Evolutionary conservation across 1,140 invertebrate genomes (phyloP).

Genomic region (Littorina saxatilis): DNA sequence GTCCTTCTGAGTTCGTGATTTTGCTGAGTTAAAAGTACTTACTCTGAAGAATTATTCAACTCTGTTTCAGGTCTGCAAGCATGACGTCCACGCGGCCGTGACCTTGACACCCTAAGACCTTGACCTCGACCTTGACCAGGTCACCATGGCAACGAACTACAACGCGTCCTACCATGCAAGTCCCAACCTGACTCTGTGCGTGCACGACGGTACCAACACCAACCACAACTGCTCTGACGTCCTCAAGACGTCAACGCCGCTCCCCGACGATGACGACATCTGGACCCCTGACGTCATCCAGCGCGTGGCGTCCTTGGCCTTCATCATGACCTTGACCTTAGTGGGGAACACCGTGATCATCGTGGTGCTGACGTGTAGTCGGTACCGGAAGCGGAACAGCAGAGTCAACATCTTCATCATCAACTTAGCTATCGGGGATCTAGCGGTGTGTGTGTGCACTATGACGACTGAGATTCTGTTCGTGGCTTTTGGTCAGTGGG

Average conservation of each 20-base stretch:
- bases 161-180: not conserved
- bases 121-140: not conserved
- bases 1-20: not conserved
- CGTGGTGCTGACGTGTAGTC: constrained; percentile 73
- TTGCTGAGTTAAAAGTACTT: not conserved
- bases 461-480: constrained; percentile 77
- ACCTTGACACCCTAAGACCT: not conserved
- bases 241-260: not conserved
- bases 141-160: not conserved
- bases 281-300: constrained; percentile 76
- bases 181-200: not conserved
- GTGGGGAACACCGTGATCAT: constrained; percentile 76
- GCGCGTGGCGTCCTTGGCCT: constrained; percentile 72
- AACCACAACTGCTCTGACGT: constrained; percentile 14
- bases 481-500: constrained; percentile 75
- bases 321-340: constrained; percentile 74
- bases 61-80: no score
- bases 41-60: not conserved
- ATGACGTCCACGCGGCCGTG: not conserved
- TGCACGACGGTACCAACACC: not conserved
- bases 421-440: constrained; percentile 76
- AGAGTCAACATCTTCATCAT: constrained; percentile 77
- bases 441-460: constrained; percentile 75
- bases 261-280: constrained; percentile 43
- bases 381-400: constrained; percentile 71